Base-by-base conservation (phyloP, 1,140 invertebrate species). In the Drosophila kikkawai region DNA sequence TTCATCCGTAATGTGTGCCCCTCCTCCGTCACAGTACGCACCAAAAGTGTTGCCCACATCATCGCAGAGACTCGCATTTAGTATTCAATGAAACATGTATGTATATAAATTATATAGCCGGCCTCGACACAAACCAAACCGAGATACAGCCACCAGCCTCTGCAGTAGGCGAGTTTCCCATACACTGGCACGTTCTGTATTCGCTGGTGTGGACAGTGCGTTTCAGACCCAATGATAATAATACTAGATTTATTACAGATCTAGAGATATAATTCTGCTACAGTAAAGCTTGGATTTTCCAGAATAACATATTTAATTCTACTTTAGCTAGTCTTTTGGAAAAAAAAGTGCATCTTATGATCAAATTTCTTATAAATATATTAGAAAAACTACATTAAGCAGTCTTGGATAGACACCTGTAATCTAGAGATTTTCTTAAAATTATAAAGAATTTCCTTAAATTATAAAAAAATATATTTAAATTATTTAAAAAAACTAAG, bases 31-130 rank as follows among this genome's bases (percentile, higher is more conserved):
- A 39, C 57, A 17, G 56, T 42, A 39, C 8, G 63, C 63, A 76
- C 81, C 76, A 76, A 76, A 83, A 76, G 48, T 60, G 74, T 58
- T 60, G 78, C 74, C 82, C 77, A 84, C 78, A 84, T 55, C 32
- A 63, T 17, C 53, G 22, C 48, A 36, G 11, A 47, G 8, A 51
- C 22, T 48, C 41, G 60, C 47, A 53, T 57, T 41, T 32, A 57
- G 37, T 37, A 60, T 42, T 32, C 34, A 59, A 32, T 22, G 22
- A 53, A 51, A 61, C 42, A 47, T 22, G 37, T 41, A 64, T 15
- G 22, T 50, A 66, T 58, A 58, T 74, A 61, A 57, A 75, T 56
- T 75, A 44, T 69, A 55, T 75, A 22, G 39, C 51, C 51, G 80
- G 75, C 80, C 80, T 82, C 80, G 80, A 82, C 75, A 75, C 58